Conservation (phyloP, 1,140 invertebrate genomes). For the Octopus sinensis region DNA sequence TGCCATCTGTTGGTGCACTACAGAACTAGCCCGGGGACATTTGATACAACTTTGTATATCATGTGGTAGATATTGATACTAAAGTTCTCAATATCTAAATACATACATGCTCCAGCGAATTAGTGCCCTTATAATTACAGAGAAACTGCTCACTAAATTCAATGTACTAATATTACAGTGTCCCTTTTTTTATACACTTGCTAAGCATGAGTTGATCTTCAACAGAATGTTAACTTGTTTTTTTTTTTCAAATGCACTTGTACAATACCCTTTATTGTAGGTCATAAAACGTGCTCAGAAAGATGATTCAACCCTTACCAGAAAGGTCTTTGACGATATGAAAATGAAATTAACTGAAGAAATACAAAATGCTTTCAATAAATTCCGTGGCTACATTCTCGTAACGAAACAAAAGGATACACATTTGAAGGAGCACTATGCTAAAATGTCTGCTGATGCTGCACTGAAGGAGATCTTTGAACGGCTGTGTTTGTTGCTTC, state of each 20-base stretch:
- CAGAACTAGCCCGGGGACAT: no score
- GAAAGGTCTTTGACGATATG: conserved; percentile 30
- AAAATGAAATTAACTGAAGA: conserved; percentile 38
- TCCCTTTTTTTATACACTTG: not conserved
- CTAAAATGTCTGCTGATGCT: conserved; percentile 32
- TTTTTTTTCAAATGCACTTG: not conserved
- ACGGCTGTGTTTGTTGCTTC: conserved; percentile 39
- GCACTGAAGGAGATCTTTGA: conserved; percentile 43
- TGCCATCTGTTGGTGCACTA: no score
- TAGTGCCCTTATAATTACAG: not conserved
- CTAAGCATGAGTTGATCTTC: not conserved
- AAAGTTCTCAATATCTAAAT: not conserved
- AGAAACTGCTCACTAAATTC: not conserved
- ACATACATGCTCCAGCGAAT: not conserved
- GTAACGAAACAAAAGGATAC: conserved; percentile 24
- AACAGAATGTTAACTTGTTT: not conserved
- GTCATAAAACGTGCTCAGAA: conserved; percentile 51
- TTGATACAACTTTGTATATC: no score
- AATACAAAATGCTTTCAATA: conserved; percentile 37
- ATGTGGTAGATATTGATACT: no score
- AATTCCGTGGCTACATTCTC: conserved; percentile 38
- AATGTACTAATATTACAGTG: not conserved
- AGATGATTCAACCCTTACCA: conserved; percentile 34
- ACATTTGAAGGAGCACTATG: conserved; percentile 34
- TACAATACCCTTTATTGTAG: conserved; percentile 27